Evolutionary conservation across 2,888 invertebrate genomes (phyloP).

Genomic region (Dromius quadrimaculatus): DNA sequence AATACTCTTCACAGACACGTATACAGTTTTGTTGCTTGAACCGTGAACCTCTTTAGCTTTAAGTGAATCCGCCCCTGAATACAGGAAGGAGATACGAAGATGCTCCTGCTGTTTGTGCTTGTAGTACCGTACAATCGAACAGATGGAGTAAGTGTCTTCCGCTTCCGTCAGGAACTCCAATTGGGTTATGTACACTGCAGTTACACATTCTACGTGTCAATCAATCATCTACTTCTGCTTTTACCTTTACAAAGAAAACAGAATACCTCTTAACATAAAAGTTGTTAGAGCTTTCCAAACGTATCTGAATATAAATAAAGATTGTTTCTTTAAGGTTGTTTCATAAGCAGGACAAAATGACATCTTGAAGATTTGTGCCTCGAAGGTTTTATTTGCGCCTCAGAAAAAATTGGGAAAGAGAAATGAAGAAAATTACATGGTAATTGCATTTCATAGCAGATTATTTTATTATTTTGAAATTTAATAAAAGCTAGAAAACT

Average conservation of each 20-base stretch:
- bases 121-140: neutral
- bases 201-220: neutral
- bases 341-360: no score
- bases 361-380: conserved; percentile 21
- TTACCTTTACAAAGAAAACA: no score
- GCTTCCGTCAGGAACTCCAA: neutral
- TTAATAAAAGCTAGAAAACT: conserved; percentile 58
- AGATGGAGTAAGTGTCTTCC: neutral
- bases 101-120: no score
- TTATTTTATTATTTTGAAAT: conserved; percentile 57
- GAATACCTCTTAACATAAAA: no score
- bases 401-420: conserved; percentile 34
- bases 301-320: no score
- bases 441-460: conserved; percentile 54
- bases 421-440: conserved; percentile 48
- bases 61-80: neutral
- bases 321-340: no score
- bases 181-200: conserved; percentile 36
- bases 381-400: conserved; percentile 34
- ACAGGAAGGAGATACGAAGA: neutral
- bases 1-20: no score
- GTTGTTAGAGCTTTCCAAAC: no score
- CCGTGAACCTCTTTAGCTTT: neutral
- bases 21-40: neutral
- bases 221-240: conserved; percentile 14